Evolutionary conservation across 2,888 invertebrate genomes (phyloP).

Genomic region (Dynastes tityus): DNA sequence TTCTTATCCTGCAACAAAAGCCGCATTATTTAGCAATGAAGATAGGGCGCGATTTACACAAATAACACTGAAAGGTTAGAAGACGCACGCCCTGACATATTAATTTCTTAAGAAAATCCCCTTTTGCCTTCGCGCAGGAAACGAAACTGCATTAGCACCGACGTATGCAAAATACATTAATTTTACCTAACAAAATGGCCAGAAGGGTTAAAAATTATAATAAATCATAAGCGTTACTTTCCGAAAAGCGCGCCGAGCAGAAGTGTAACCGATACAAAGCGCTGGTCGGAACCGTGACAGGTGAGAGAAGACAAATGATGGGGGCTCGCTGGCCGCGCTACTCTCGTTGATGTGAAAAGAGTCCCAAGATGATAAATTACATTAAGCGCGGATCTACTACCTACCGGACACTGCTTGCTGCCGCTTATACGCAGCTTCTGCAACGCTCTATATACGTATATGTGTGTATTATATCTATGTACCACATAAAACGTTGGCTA

Average conservation of each 20-base stretch:
- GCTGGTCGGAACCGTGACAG: slow-evolving; percentile 65
- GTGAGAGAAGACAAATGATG: slow-evolving; percentile 69
- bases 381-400: slow-evolving; percentile 64
- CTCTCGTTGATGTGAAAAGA: slow-evolving; percentile 64
- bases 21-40: background rate
- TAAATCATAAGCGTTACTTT: slow-evolving; percentile 64
- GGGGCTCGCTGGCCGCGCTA: slow-evolving; percentile 60
- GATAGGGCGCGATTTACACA: background rate
- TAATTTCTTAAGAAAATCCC: slow-evolving; percentile 39
- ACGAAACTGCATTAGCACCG: slow-evolving; percentile 49
- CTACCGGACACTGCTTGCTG: slow-evolving; percentile 63
- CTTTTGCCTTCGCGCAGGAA: slow-evolving; percentile 31
- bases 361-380: slow-evolving; percentile 67
- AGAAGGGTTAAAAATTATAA: slow-evolving; percentile 66
- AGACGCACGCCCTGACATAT: slow-evolving; percentile 20
- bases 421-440: slow-evolving; percentile 50
- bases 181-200: slow-evolving; percentile 62
- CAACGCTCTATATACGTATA: slow-evolving; percentile 35
- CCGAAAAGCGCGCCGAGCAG: slow-evolving; percentile 58
- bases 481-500: background rate
- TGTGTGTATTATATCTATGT: background rate
- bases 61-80: slow-evolving; percentile 18
- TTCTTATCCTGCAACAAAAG: background rate
- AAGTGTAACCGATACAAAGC: slow-evolving; percentile 69
- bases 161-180: slow-evolving; percentile 50